Evolutionary conservation across 37 sponge, comb jelly and placozoan genomes (phyloP).

Genomic region (Oopsacas minuta): DNA sequence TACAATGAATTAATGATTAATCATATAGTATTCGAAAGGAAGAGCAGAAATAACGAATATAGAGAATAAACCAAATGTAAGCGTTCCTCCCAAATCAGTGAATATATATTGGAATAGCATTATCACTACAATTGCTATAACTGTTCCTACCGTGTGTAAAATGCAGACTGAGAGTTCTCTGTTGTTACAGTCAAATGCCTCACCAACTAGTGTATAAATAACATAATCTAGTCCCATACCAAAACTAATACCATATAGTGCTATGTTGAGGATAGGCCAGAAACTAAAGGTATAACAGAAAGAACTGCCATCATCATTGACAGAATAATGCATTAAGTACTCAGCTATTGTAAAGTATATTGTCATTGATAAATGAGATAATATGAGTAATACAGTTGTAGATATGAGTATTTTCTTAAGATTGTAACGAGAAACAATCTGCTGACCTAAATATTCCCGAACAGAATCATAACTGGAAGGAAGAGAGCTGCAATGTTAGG

Average conservation of each 20-base stretch:
- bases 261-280: neutral
- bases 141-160: no score
- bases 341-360: neutral
- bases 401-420: neutral
- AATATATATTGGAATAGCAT: no score
- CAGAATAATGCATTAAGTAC: neutral
- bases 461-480: neutral
- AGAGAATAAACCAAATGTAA: no score
- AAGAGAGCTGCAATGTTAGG: neutral
- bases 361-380: neutral
- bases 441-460: slow-evolving; percentile 7
- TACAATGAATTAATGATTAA: no score
- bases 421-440: neutral
- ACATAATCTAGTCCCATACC: neutral
- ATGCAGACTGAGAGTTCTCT: no score
- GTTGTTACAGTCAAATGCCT: slow-evolving; percentile 9
- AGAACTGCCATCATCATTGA: neutral
- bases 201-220: neutral
- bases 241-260: neutral
- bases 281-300: neutral
- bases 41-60: no score
- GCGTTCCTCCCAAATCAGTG: no score
- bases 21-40: no score
- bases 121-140: no score
- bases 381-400: neutral